Conservation (phyloP, 1,140 invertebrate genomes). For the Choristoneura fumiferana region DNA sequence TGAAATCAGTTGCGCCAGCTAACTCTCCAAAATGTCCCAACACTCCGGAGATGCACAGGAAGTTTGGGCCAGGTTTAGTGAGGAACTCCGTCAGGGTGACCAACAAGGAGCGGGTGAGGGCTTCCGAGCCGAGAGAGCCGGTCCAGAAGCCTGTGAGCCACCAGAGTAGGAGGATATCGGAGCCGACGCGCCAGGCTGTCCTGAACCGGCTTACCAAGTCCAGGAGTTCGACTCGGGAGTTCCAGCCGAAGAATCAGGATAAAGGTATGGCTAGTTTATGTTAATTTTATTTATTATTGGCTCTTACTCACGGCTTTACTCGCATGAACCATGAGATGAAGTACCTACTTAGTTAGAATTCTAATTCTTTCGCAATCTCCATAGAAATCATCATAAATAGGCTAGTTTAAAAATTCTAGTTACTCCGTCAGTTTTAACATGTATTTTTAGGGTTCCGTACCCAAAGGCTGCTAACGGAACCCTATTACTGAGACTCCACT, state of each 20-base stretch:
- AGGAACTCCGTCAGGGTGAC: conserved; percentile 59
- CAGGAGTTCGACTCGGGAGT: conserved; percentile 69
- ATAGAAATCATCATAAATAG: too few species aligned
- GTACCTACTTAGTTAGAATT: too few species aligned
- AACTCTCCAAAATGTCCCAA: conserved; percentile 74
- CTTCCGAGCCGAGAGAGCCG: conserved; percentile 61
- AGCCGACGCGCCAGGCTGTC: conserved; percentile 59
- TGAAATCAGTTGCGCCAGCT: conserved; percentile 58
- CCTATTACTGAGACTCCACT: too few species aligned
- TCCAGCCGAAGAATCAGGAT: conserved; percentile 64
- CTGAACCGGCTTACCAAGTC: conserved; percentile 70
- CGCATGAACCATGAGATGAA: too few species aligned
- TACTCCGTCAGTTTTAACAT: too few species aligned
- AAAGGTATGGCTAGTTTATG: conserved; percentile 50
- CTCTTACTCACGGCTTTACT: too few species aligned
- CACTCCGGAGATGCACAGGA: conserved; percentile 73
- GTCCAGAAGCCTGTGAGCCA: conserved; percentile 50
- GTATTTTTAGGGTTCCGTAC: too few species aligned
- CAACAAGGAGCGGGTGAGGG: conserved; percentile 57
- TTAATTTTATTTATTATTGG: too few species aligned
- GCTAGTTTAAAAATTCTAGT: too few species aligned
- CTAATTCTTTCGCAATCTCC: too few species aligned
- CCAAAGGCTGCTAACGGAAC: too few species aligned
- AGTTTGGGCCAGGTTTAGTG: conserved; percentile 68
- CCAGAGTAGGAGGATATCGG: conserved; percentile 63